Conservation (phyloP, 2,113 vertebrate species). For the Pedionomus torquatus region DNA sequence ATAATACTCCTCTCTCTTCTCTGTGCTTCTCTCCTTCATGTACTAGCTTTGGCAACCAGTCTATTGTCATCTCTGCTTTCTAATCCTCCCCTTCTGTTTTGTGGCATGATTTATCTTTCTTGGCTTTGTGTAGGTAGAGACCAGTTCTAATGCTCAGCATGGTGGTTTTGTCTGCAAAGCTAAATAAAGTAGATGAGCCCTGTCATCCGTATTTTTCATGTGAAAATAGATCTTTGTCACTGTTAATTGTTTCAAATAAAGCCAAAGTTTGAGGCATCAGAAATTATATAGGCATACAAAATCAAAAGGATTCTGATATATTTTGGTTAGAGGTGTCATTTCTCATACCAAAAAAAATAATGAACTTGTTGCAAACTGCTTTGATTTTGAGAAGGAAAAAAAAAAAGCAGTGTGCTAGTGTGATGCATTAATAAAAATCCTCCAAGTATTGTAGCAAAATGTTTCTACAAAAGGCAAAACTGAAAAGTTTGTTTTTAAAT, state of each 20-base stretch:
- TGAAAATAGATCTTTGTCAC: neutral
- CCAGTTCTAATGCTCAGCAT: neutral
- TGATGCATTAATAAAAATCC: neutral
- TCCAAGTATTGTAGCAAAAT: neutral
- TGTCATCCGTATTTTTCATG: accelerated
- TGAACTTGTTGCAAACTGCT: neutral
- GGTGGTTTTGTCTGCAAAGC: neutral
- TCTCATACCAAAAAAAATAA: neutral
- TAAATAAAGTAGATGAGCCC: neutral
- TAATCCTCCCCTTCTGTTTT: neutral
- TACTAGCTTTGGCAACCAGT: neutral
- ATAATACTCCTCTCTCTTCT: neutral
- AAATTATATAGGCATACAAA: neutral
- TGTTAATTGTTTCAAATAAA: neutral
- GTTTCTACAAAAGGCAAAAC: neutral
- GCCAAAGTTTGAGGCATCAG: neutral
- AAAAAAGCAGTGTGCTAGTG: neutral
- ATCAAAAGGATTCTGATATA: neutral
- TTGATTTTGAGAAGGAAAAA: neutral
- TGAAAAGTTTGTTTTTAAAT: neutral
- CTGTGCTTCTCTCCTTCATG: neutral
- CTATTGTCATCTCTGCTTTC: neutral
- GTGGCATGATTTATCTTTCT: neutral
- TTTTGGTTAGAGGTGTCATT: neutral
- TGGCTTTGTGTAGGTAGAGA: neutral